phyloP scores from a whole-genome alignment of 2,113 vertebrate genomes.

The Natator depressus region DNA sequence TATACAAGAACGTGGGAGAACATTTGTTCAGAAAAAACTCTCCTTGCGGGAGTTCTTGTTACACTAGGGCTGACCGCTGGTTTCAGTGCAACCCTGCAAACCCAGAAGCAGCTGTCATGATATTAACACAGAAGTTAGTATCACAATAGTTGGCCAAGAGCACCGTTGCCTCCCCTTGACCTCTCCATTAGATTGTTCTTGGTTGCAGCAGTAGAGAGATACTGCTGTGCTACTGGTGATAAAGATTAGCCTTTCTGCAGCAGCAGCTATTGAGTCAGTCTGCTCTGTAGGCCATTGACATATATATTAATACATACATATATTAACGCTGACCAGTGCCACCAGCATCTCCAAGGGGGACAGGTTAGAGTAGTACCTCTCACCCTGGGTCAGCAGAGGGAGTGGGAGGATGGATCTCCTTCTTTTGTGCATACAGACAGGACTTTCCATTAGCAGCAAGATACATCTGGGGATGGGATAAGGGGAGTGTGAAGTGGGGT shows the following conservation, averaged over 20 bases:
- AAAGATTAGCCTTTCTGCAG: not conserved
- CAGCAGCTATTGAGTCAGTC: not conserved
- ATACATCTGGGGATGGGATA: not conserved
- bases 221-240: not conserved
- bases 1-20: not conserved
- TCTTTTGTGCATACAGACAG: not conserved
- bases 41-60: not conserved
- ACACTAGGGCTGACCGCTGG: not conserved
- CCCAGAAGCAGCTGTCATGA: not conserved
- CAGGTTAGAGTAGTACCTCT: not conserved
- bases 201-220: not conserved
- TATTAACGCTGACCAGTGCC: not conserved
- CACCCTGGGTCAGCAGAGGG: not conserved
- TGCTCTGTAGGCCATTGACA: not conserved
- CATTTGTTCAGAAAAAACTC: not conserved
- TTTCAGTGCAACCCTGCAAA: constrained; percentile 19
- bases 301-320: not conserved
- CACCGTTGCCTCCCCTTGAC: not conserved
- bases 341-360: not conserved
- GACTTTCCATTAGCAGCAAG: not conserved
- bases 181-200: constrained; percentile 23
- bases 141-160: not conserved
- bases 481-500: not conserved
- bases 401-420: not conserved
- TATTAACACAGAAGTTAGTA: constrained; percentile 1